phyloP scores from a whole-genome alignment of 2,888 invertebrate species.

The Lasioglossum zephyrum region DNA sequence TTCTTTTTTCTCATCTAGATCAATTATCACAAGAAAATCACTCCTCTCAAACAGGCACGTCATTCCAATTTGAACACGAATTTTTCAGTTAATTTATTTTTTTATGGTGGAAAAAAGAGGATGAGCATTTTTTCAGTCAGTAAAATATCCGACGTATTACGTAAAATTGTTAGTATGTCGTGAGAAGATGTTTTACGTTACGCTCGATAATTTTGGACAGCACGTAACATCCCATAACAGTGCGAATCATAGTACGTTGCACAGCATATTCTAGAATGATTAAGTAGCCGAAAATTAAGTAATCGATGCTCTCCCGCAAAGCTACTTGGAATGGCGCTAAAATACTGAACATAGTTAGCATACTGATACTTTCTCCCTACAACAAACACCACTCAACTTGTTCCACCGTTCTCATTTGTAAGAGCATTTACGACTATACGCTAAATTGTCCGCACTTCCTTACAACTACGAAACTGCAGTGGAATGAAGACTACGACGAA shows the following conservation, averaged over 20 bases:
- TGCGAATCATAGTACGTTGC: neutral
- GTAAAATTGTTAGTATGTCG: neutral
- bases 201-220: neutral
- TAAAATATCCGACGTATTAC: neutral
- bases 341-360: constrained; percentile 26
- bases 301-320: constrained; percentile 12
- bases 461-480: neutral
- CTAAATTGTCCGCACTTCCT: constrained; percentile 15
- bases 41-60: no score
- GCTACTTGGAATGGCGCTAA: constrained; percentile 28
- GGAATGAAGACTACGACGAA: neutral
- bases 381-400: neutral
- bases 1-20: neutral
- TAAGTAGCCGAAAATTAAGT: constrained; percentile 30
- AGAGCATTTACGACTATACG: neutral
- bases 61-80: no score
- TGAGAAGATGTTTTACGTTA: neutral
- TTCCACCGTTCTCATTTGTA: neutral
- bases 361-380: constrained; percentile 9
- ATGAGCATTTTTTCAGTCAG: neutral
- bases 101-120: no score
- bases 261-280: neutral
- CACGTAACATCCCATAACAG: neutral
- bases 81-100: no score
- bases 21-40: neutral